Evolutionary conservation across 2,113 vertebrate genomes (phyloP), one percentile per base, ranked within the genome.

Genomic region (Macquaria ambigua): DNA sequence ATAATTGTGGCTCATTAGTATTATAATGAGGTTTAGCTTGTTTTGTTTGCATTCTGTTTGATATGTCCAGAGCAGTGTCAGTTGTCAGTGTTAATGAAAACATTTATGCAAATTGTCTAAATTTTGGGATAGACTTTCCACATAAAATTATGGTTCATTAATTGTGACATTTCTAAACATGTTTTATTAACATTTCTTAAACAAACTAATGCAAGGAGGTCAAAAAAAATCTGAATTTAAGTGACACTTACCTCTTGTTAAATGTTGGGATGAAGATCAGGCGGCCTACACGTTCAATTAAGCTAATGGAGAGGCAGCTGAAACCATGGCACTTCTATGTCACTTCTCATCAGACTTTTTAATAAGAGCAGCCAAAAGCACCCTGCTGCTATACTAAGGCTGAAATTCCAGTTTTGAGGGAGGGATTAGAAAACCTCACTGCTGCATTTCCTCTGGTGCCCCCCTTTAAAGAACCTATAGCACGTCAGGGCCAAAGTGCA

Each of bases 381-480:
- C 52, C 46, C 34, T 56, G 74, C 84, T 84, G 56, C 28, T 55
- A 58, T 41, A 25, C 62, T 84, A 50, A 72, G 81, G 66, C 68
- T 77, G 81, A 76, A 84, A 82, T 83, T 85, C 55, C 52, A 74
- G 69, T 78, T 88, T 69, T 82, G 85, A 95, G 89, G 90, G 91
- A 93, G 87, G 93, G 92, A 93, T 93, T 87, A 86, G 48, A 70
- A 46, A 31, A 59, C 58, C 62, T 72, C 76, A 63, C 56, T 28
- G 48, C 43, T 81, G 62, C 58, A 79, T 85, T 77, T 83, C 68
- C 71, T 84, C 46, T 25, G 31, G 77, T 66, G 77, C 11, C 76
- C 68, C 82, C 53, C 85, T 83, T 91, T 90, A 62, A 88, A 74
- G 77, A 88, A 77, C 84, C 89, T 85, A 87, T 86, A 62, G 66